Base-by-base conservation (phyloP, 1,140 invertebrate species). In the Drosophila saltans region DNA sequence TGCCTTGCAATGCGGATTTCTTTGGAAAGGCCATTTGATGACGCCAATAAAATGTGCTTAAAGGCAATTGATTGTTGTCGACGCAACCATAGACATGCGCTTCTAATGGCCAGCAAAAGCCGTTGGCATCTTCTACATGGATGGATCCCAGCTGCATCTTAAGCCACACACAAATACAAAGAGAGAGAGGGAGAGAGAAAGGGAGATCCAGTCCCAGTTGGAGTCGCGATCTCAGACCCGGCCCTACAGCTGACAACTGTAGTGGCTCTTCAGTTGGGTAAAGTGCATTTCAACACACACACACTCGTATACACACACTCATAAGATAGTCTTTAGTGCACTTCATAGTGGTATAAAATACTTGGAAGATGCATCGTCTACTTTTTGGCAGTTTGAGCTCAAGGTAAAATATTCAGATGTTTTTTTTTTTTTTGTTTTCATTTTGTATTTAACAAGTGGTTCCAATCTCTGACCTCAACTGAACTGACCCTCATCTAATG, bases 11-110 rank as follows among this genome's bases (percentile, higher is more conserved):
- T 70, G 82, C 82, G 82, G 82, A 80, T 86, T 85, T 86, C 76
- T 66, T 73, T 48, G 65, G 76, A 79, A 79, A 72, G 69, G 66
- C 83, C 69, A 89, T 75, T 84, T 80, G 84, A 88, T 88, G 84
- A 88, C 80, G 83, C 80, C 83, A 88, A 88, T 88, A 89, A 88
- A 88, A 88, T 88, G 84, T 79, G 84, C 81, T 88, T 82, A 84
- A 72, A 83, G 77, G 73, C 84, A 89, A 89, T 88, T 80, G 83
- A 89, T 89, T 83, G 80, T 75, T 89, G 84, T 88, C 76, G 73
- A 74, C 80, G 73, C 72, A 64, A 48, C 56, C 63, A 58, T 69
- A 88, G 82, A 80, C 80, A 83, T 86, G 83, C 74, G 80, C 83
- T 88, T 86, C 83, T 86, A 85, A 85, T 86, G 81, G 81, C 71